phyloP scores from a whole-genome alignment of 2,113 vertebrate species.

The Dendropsophus ebraccatus region DNA sequence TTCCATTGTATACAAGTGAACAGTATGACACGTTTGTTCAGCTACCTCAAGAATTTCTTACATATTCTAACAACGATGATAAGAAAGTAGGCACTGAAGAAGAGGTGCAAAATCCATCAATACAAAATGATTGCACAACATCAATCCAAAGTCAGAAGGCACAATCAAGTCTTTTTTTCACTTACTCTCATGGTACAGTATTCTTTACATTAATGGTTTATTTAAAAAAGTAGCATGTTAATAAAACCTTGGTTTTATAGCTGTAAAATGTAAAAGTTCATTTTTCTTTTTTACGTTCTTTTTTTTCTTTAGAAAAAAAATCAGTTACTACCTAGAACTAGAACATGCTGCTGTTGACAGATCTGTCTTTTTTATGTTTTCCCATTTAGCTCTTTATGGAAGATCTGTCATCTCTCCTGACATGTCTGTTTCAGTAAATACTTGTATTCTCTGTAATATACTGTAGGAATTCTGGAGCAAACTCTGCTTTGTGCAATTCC shows the following conservation, averaged over 20 bases:
- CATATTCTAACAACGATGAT: conserved; percentile 49
- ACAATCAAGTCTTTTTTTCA: conserved; percentile 62
- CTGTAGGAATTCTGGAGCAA: not conserved
- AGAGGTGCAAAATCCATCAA: conserved; percentile 14
- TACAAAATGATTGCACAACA: conserved; percentile 65
- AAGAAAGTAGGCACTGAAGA: conserved; percentile 58
- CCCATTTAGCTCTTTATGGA: not conserved
- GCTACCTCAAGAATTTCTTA: conserved; percentile 62
- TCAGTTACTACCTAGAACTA: not conserved
- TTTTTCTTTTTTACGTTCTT: not conserved
- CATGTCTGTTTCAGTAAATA: not conserved
- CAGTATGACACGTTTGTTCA: conserved; percentile 59
- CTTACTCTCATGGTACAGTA: conserved; percentile 70
- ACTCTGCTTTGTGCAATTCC: not conserved
- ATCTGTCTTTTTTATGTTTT: not conserved
- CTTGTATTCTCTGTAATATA: not conserved
- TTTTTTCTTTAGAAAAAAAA: not conserved
- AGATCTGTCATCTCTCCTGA: not conserved
- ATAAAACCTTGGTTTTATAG: not conserved
- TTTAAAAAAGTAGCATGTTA: too few relatives aligned
- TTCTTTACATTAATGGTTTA: not conserved
- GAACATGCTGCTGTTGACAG: not conserved
- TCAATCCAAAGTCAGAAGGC: conserved; percentile 62
- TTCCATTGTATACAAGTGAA: conserved; percentile 69
- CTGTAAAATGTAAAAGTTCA: not conserved